Evolutionary conservation across 2,113 vertebrate genomes (phyloP).

Genomic region (Pithys albifrons): DNA sequence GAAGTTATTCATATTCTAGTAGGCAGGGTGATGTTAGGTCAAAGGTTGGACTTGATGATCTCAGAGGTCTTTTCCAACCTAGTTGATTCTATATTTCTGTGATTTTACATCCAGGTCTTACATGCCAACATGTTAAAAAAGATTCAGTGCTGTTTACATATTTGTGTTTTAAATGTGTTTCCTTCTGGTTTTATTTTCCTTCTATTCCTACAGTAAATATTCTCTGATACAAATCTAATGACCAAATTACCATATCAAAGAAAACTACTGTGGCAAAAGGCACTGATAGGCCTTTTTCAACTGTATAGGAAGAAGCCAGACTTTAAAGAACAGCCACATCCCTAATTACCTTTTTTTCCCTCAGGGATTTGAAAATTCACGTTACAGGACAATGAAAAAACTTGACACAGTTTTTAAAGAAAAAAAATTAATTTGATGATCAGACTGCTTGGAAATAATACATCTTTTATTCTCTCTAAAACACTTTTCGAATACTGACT

Average conservation of each 20-base stretch:
- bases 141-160: background rate
- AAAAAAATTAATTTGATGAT: background rate
- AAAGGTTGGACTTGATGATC: too few species aligned
- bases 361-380: background rate
- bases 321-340: background rate
- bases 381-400: background rate
- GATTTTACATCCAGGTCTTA: background rate
- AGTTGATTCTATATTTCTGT: too few species aligned
- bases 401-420: background rate
- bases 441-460: background rate
- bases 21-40: too few species aligned
- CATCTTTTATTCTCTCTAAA: background rate
- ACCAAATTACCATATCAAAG: conserved; percentile 2
- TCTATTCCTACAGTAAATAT: background rate
- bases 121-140: background rate
- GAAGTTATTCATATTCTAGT: background rate
- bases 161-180: background rate
- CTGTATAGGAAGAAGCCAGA: background rate
- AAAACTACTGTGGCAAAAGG: background rate
- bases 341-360: background rate
- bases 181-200: background rate
- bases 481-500: background rate
- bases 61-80: too few species aligned
- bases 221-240: background rate
- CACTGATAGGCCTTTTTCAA: background rate